phyloP scores from a whole-genome alignment of 2,113 vertebrate genomes.

The Pogonocichla stellata region DNA sequence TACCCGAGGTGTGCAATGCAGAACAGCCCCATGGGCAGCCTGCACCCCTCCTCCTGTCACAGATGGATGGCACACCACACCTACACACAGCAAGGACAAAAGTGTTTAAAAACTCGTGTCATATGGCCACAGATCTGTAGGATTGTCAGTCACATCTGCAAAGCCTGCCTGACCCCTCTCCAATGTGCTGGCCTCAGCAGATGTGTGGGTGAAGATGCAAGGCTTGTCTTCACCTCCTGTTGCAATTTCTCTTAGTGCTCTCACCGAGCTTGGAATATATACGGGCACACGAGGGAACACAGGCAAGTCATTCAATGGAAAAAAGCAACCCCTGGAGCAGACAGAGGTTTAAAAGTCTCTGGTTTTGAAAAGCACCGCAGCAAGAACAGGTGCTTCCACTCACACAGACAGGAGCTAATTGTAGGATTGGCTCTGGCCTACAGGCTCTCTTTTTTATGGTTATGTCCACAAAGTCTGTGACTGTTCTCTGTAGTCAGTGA shows the following conservation, averaged over 20 bases:
- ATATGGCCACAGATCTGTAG: neutral
- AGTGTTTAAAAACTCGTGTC: neutral
- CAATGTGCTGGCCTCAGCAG: accelerated
- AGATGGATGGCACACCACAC: neutral
- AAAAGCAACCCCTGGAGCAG: constrained; percentile 15
- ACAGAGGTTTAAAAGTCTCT: neutral
- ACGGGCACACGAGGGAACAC: neutral
- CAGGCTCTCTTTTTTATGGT: constrained; percentile 51
- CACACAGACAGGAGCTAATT: constrained; percentile 64
- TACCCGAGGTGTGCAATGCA: accelerated
- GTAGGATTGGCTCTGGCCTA: constrained; percentile 49
- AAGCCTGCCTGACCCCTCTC: neutral
- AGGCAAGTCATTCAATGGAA: neutral
- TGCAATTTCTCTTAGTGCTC: neutral
- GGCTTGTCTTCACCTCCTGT: neutral
- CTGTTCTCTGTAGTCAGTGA: constrained; percentile 64
- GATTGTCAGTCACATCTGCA: neutral
- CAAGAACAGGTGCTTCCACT: constrained; percentile 63
- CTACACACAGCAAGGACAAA: neutral
- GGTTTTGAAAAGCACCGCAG: constrained; percentile 34
- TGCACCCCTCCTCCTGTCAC: neutral
- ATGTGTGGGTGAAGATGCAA: neutral
- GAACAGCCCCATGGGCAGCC: neutral
- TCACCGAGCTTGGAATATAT: neutral
- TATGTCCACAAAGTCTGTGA: constrained; percentile 41